Base-by-base conservation (phyloP, 2,113 vertebrate species). In the Poeciliopsis prolifica region DNA sequence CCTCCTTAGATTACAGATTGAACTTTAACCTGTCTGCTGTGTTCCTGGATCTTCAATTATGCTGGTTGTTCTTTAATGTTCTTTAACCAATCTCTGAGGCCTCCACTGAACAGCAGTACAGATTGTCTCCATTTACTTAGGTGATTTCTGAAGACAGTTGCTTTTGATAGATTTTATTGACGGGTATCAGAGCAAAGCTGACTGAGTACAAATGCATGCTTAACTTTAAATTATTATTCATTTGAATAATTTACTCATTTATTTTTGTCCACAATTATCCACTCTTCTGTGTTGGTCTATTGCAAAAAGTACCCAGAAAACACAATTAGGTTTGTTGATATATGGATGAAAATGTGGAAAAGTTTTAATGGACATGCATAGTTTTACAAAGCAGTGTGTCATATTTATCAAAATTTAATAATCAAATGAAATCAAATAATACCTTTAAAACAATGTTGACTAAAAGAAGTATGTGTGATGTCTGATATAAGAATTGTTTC, bases 401-500 rank as follows among this genome's bases (percentile, higher is more conserved):
- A 24, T 19, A 37, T 37, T 61, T 37, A 37, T 60, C 5, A 70
- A 60, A 54, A 24, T 24, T 17, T n/a, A 31, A 29, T 9, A 11
- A 14, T 7, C 8, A 4, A 64, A 31, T 1, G 17, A 44, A 63
- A 64, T 64, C 13, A 42, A 19, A 14, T 62, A 42, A 62, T 33
- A 6, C 17, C 19, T 19, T 70, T 24, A 48, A 70, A 44, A 69
- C 31, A 67, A 72, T 28, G 44, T 12, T 61, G 26, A 48, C 26
- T 54, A 60, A 26, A 70, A 61, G 33, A 33, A 31, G 15, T 40
- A 65, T 4, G 33, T 63, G 28, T 67, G 15, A 9, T 15, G n/a
- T 63, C 61, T 68, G 6, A 61, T 61, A 63, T 29, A 61, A 63
- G 70, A 24, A 31, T 19, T 79, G 67, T 37, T 73, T 72, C 33